phyloP scores from a whole-genome alignment of 2,797 vertebrate genomes.

The Natrix natrix region DNA sequence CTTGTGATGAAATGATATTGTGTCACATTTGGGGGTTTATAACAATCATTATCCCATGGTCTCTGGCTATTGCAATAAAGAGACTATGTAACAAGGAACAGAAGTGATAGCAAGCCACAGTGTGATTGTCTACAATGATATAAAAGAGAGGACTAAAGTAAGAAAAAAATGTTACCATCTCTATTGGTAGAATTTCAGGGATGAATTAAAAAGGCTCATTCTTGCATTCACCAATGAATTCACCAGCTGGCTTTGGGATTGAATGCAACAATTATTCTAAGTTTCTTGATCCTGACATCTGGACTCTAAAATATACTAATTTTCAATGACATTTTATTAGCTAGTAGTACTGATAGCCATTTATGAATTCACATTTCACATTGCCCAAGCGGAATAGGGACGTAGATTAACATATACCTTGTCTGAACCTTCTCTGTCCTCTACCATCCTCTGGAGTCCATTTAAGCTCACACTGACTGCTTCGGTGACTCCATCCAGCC shows the following conservation, averaged over 20 bases:
- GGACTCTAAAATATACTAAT: neutral
- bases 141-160: neutral
- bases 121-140: neutral
- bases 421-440: neutral
- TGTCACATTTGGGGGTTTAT: neutral
- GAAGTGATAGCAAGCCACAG: neutral
- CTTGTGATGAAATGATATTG: neutral
- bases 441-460: too few relatives aligned
- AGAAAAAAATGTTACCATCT: neutral
- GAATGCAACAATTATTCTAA: neutral
- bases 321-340: neutral
- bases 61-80: neutral
- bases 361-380: neutral
- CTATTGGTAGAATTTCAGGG: neutral
- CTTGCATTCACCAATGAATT: neutral
- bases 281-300: neutral
- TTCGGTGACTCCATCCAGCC: too few relatives aligned
- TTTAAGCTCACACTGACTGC: too few relatives aligned
- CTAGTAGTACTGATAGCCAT: neutral
- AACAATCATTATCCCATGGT: neutral
- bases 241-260: neutral
- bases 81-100: neutral
- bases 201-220: neutral
- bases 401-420: neutral
- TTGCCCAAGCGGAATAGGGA: neutral